Evolutionary conservation across 2,113 vertebrate species (phyloP).

Genomic region (Alouatta palliata): DNA sequence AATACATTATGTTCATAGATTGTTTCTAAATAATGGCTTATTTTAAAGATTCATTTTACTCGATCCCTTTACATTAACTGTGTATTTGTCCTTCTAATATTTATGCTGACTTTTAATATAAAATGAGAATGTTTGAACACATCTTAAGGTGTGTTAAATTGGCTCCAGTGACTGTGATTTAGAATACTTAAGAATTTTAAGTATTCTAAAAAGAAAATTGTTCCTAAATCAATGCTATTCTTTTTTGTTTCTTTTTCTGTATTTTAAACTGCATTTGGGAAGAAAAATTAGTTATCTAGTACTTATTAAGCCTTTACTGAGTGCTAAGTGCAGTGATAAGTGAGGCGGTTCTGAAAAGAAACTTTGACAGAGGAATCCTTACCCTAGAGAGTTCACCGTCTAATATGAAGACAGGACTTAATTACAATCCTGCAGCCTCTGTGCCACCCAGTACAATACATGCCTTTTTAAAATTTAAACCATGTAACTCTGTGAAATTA

Average conservation of each 20-base stretch:
- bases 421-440: neutral
- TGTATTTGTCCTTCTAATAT: slow-evolving; percentile 21
- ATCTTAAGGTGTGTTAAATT: neutral
- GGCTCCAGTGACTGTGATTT: too few relatives aligned
- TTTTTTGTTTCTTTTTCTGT: neutral
- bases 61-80: neutral
- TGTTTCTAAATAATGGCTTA: neutral
- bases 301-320: neutral
- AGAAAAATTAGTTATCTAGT: neutral
- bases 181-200: neutral
- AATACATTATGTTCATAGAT: neutral
- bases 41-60: neutral
- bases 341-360: neutral
- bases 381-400: neutral
- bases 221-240: neutral
- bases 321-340: neutral
- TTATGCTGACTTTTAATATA: neutral
- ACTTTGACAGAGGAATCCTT: neutral
- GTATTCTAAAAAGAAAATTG: neutral
- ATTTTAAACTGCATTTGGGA: neutral
- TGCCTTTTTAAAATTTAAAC: neutral
- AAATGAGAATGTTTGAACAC: slow-evolving; percentile 6
- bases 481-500: neutral
- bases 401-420: neutral
- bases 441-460: neutral